These are phyloP conservation scores for Scaptomyza hsui DNA, from an alignment of 1,140 invertebrate species.

Conservation along the genomic window DNA sequence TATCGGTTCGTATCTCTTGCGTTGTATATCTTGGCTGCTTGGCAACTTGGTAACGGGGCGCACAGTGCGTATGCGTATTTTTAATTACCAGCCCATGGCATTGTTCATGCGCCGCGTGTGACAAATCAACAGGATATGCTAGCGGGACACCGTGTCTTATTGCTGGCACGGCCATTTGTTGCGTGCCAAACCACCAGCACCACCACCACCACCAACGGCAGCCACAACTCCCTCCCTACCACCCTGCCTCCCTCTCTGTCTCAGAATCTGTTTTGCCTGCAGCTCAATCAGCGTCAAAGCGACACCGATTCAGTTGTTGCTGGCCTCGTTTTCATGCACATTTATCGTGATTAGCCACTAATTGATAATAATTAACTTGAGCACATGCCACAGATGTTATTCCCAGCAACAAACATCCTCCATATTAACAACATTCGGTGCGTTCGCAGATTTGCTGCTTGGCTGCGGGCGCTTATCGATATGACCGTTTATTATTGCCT, in stretches of 20 bases:
- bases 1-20: not conserved
- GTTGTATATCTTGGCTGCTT: not conserved
- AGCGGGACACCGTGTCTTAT: slow-evolving; percentile 22
- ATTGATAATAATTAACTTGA: slow-evolving; percentile 82
- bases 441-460: slow-evolving; percentile 36
- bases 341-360: slow-evolving; percentile 82
- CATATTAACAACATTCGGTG: slow-evolving; percentile 51
- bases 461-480: slow-evolving; percentile 15
- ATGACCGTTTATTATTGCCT: slow-evolving; percentile 29
- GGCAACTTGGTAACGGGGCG: not conserved
- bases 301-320: slow-evolving; percentile 19
- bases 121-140: slow-evolving; percentile 72
- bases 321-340: slow-evolving; percentile 73
- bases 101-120: slow-evolving; percentile 69
- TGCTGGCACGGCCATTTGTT: slow-evolving; percentile 56
- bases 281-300: not conserved
- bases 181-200: slow-evolving; percentile 30
- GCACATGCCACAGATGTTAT: slow-evolving; percentile 69
- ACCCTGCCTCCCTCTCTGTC: not conserved
- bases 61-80: slow-evolving; percentile 65
- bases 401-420: slow-evolving; percentile 16
- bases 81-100: slow-evolving; percentile 51
- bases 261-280: not conserved
- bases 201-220: not conserved
- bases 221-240: not conserved